Percentiles rank a stretch among this genome's conserved stretches.
Conservation (phyloP, 23 tunicate species). For the Clavelina lepadiformis region DNA sequence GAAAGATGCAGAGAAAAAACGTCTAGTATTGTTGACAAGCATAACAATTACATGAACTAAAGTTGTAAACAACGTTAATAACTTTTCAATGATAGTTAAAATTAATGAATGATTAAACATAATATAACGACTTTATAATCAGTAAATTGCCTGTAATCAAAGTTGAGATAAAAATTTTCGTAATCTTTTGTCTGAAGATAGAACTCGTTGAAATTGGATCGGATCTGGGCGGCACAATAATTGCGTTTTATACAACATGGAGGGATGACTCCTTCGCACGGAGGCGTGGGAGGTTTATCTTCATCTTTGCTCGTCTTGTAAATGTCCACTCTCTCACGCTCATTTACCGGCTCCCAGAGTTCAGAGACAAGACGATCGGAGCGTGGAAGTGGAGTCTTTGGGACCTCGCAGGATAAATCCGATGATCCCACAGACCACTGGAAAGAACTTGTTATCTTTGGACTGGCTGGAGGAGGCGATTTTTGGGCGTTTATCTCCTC, state of each 20-base stretch:
- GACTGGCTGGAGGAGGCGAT: neutral
- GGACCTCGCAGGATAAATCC: conserved; percentile 21
- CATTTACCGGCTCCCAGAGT: conserved; percentile 36
- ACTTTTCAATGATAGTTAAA: too few species aligned
- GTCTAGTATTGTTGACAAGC: too few species aligned
- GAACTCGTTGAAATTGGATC: conserved; percentile 44
- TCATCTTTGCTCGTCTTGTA: neutral
- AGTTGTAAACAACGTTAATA: too few species aligned
- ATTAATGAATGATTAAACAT: too few species aligned
- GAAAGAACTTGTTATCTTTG: too few species aligned
- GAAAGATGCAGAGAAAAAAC: too few species aligned
- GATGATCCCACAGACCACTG: conserved; percentile 14
- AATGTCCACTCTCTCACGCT: conserved; percentile 6
- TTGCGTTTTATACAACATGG: conserved; percentile 23
- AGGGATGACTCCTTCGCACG: conserved; percentile 5
- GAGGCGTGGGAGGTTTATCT: neutral
- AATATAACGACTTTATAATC: neutral
- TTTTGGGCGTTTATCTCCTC: neutral
- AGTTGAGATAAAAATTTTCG: conserved; percentile 67
- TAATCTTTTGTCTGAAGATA: conserved; percentile 69
- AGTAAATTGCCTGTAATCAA: conserved; percentile 27
- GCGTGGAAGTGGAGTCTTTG: neutral
- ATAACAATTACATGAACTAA: too few species aligned
- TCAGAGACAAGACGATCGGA: conserved; percentile 16
- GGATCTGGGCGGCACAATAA: conserved; percentile 19